These are phyloP conservation scores for Coelinius sp. DNA, from an alignment of 2,888 invertebrate species.

Conservation along the genomic window DNA sequence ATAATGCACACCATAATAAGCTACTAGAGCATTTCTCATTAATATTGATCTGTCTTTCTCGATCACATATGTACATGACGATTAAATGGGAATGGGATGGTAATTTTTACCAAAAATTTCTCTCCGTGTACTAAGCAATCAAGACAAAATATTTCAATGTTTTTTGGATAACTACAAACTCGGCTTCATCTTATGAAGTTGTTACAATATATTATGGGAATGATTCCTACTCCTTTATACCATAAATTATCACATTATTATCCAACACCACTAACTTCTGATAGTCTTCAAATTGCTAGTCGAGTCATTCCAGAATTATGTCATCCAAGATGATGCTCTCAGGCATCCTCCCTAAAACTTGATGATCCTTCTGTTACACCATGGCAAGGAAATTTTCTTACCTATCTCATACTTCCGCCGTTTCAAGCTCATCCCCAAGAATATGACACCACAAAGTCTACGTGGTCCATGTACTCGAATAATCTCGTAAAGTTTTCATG, in stretches of 20 bases:
- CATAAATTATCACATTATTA: background rate
- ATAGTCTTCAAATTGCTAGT: background rate
- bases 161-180: too few relatives aligned
- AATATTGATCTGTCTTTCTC: background rate
- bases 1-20: background rate
- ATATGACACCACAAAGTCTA: conserved; percentile 34
- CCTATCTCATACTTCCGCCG: background rate
- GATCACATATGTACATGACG: background rate
- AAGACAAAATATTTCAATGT: too few relatives aligned
- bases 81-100: background rate
- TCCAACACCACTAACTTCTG: background rate
- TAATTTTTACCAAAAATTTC: too few relatives aligned
- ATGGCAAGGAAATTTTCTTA: background rate
- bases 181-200: background rate
- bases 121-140: too few relatives aligned
- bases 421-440: background rate
- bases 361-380: background rate
- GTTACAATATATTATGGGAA: background rate
- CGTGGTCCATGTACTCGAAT: conserved; percentile 50
- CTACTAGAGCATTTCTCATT: background rate
- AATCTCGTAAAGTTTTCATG: conserved; percentile 52
- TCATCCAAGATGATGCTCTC: background rate
- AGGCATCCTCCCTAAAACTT: background rate
- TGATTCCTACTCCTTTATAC: background rate
- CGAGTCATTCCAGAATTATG: background rate